phyloP scores from a whole-genome alignment of 2,113 vertebrate genomes.

The Cinclus cinclus region DNA sequence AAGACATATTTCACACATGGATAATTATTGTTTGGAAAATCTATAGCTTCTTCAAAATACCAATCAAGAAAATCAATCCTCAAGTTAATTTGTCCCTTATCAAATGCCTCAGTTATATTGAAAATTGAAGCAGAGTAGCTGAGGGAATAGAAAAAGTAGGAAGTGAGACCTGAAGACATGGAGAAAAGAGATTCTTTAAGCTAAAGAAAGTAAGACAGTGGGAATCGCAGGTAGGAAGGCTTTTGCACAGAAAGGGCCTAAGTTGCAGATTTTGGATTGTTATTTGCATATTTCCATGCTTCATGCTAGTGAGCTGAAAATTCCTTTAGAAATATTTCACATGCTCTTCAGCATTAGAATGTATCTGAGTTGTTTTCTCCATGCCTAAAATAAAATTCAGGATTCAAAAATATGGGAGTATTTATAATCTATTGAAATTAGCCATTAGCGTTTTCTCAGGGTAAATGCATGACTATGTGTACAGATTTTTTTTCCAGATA shows the following conservation, averaged over 20 bases:
- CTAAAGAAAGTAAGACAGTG: neutral
- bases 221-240: neutral
- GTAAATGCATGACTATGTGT: neutral
- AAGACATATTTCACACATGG: neutral
- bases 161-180: neutral
- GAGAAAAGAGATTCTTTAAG: neutral
- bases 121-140: neutral
- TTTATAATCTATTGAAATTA: neutral
- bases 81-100: neutral
- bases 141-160: neutral
- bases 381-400: neutral
- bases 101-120: neutral
- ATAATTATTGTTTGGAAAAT: neutral
- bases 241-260: neutral
- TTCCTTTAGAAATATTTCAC: neutral
- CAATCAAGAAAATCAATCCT: neutral
- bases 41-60: neutral
- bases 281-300: rapidly evolving
- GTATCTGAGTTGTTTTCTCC: neutral
- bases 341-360: neutral
- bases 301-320: neutral
- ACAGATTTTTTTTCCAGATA: neutral
- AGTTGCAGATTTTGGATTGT: neutral
- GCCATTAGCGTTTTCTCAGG: neutral
- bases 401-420: neutral